A percentile compares a stretch with the other conserved stretches of the same genome.
Evolutionary conservation across 53 echinoderm and acorn worm species (phyloP).

Genomic region (Echinarachnius parma): DNA sequence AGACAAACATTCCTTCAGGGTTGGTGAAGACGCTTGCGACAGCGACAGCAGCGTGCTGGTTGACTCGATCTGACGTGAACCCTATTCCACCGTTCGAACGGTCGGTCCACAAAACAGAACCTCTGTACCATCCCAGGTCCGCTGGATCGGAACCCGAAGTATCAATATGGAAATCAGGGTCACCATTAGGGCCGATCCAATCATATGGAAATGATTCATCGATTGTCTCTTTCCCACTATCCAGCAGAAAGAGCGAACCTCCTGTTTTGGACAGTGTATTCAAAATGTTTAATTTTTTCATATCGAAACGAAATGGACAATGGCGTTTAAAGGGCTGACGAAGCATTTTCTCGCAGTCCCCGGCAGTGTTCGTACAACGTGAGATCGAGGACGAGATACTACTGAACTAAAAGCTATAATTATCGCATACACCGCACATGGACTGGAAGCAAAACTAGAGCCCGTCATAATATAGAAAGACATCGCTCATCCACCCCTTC

Average conservation of each 20-base stretch:
- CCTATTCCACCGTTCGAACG: not conserved
- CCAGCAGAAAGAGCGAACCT: conserved; percentile 11
- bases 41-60: not conserved
- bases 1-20: conserved; percentile 1
- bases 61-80: not conserved
- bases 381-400: too few relatives aligned
- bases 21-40: not conserved
- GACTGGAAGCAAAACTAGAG: too few relatives aligned
- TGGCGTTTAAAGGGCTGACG: too few relatives aligned
- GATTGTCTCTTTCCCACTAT: conserved; percentile 3
- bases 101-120: conserved; percentile 12
- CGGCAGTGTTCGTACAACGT: too few relatives aligned
- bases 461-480: too few relatives aligned
- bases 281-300: too few relatives aligned
- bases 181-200: not conserved
- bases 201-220: too few relatives aligned
- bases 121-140: conserved; percentile 25
- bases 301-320: too few relatives aligned
- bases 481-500: too few relatives aligned
- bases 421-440: too few relatives aligned
- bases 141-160: not conserved
- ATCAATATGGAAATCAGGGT: not conserved
- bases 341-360: too few relatives aligned
- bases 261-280: not conserved
- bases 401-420: too few relatives aligned